phyloP scores from a whole-genome alignment of 2,888 invertebrate genomes.

The Mongoloraphidia duomilia region DNA sequence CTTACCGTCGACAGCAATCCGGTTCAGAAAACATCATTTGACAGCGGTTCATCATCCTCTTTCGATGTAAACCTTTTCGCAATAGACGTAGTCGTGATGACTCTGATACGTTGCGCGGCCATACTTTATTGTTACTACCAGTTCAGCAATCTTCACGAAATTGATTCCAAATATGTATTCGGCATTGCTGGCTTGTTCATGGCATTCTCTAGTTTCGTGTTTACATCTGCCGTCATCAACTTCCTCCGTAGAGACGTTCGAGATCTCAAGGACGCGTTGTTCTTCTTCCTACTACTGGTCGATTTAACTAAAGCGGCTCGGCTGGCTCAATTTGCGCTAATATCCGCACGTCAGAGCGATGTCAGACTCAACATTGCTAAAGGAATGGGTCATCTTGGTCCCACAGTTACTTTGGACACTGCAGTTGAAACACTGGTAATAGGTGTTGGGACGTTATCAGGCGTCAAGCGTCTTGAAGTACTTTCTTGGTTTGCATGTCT shows the following conservation, averaged over 20 bases:
- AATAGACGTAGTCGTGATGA: conserved; percentile 78
- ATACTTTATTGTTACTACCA: conserved; percentile 86
- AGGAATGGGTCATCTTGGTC: conserved; percentile 76
- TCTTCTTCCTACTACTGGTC: conserved; percentile 78
- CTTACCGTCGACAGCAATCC: conserved; percentile 43
- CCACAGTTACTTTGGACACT: conserved; percentile 79
- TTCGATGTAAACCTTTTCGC: conserved; percentile 55
- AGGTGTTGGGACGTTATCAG: conserved; percentile 82
- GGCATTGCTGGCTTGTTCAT: conserved; percentile 83
- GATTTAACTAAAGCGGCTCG: conserved; percentile 83
- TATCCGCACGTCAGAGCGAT: conserved; percentile 66
- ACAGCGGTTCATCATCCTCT: not conserved
- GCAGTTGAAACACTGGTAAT: conserved; percentile 78
- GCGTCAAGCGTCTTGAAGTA: conserved; percentile 72
- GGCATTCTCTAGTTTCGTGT: conserved; percentile 82
- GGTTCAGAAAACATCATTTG: conserved; percentile 1
- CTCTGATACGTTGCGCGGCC: conserved; percentile 76
- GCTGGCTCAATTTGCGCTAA: conserved; percentile 67
- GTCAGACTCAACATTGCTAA: conserved; percentile 75
- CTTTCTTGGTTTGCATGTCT: conserved; percentile 84
- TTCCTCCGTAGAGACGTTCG: conserved; percentile 72
- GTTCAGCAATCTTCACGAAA: conserved; percentile 70
- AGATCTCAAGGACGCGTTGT: conserved; percentile 82
- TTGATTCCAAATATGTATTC: conserved; percentile 73
- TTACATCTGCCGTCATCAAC: conserved; percentile 81